These are phyloP conservation scores for Rhynchophorus ferrugineus DNA, from an alignment of 1,140 invertebrate genomes.

Conservation along the genomic window DNA sequence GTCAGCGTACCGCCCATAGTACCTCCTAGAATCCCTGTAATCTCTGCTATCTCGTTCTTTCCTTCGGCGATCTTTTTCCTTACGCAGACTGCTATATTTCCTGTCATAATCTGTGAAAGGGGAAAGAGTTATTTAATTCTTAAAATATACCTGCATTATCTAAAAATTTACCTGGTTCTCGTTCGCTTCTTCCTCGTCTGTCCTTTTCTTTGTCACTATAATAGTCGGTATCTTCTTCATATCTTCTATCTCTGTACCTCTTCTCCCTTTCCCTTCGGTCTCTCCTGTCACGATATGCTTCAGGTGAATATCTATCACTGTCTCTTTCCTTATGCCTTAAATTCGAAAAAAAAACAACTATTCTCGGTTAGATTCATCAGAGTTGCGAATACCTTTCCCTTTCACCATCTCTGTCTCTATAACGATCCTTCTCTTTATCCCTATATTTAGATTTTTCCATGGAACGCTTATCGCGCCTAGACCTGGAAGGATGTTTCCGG, in stretches of 20 bases:
- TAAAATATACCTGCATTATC: too few relatives aligned
- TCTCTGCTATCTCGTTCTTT: conserved; percentile 34
- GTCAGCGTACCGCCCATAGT: conserved; percentile 43
- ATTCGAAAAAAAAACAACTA: neutral
- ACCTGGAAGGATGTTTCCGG: conserved; percentile 21
- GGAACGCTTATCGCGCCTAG: conserved; percentile 19
- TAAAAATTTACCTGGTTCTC: conserved; percentile 35
- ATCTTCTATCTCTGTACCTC: conserved; percentile 38
- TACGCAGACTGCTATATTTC: conserved; percentile 34
- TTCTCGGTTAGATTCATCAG: neutral
- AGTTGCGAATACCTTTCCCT: conserved; percentile 10
- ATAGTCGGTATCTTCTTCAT: conserved; percentile 40
- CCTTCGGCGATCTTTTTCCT: conserved; percentile 31
- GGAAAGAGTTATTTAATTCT: too few relatives aligned
- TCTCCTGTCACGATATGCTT: conserved; percentile 22
- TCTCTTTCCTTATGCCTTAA: conserved; percentile 12
- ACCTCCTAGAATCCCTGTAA: conserved; percentile 31
- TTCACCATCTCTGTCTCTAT: conserved; percentile 13
- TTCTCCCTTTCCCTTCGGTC: conserved; percentile 39
- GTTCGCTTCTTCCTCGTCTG: conserved; percentile 31
- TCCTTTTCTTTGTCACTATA: conserved; percentile 38
- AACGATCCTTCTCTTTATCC: conserved; percentile 22
- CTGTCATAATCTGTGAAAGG: conserved; percentile 35
- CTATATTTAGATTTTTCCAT: conserved; percentile 15
- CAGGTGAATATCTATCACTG: conserved; percentile 14